These are phyloP conservation scores for Pentalonia nigronervosa DNA, from an alignment of 1,140 invertebrate species.

Conservation along the genomic window DNA sequence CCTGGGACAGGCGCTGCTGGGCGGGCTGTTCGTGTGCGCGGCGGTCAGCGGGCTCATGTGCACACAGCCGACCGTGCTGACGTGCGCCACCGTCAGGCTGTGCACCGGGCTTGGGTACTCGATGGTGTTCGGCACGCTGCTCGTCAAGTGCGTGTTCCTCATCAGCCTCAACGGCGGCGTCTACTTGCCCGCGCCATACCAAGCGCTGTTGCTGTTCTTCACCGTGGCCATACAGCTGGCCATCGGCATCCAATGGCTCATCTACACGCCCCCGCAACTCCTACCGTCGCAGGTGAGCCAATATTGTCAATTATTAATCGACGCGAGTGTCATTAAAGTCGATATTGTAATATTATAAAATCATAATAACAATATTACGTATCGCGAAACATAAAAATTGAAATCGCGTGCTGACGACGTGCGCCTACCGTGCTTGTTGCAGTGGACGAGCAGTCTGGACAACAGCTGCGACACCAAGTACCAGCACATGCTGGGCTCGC, in stretches of 20 bases:
- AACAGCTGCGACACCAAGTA: constrained; percentile 63
- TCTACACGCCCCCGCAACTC: constrained; percentile 73
- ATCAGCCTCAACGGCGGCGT: constrained; percentile 90
- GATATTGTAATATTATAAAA: too few relatives aligned
- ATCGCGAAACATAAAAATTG: too few relatives aligned
- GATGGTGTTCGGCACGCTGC: constrained; percentile 87
- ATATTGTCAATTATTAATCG: neutral
- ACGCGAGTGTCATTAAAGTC: too few relatives aligned
- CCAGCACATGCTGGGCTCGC: constrained; percentile 76
- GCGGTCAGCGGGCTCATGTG: constrained; percentile 81
- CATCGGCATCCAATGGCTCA: constrained; percentile 86
- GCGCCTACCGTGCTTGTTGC: neutral
- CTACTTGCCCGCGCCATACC: constrained; percentile 90
- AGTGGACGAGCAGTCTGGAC: constrained; percentile 52
- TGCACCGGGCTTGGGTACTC: constrained; percentile 81
- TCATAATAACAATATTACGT: too few relatives aligned
- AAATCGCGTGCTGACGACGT: neutral
- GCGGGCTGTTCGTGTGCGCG: constrained; percentile 85
- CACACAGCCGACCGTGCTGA: constrained; percentile 78
- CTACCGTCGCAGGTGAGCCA: constrained; percentile 65
- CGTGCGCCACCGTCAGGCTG: constrained; percentile 84
- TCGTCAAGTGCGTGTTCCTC: constrained; percentile 93
- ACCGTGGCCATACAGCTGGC: constrained; percentile 88
- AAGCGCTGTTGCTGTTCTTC: constrained; percentile 87
- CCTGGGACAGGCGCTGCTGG: constrained; percentile 86